Evolutionary conservation across 2,113 vertebrate species (phyloP).

Genomic region (Gracilinanus agilis): DNA sequence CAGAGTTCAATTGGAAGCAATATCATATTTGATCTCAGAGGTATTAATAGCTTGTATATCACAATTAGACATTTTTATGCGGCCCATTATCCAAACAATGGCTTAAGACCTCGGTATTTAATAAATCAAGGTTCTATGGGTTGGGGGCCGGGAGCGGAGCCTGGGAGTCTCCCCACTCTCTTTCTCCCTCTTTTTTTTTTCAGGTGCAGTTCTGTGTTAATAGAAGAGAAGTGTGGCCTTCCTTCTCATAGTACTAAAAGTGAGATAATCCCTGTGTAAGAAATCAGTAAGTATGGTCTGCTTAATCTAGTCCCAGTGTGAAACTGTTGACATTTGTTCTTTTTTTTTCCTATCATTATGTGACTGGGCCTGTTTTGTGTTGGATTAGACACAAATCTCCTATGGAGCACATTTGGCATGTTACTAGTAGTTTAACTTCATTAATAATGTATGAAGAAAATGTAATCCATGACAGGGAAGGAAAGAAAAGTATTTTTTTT

Average conservation of each 20-base stretch:
- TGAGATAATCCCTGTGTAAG: slow-evolving; percentile 92
- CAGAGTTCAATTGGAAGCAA: slow-evolving; percentile 76
- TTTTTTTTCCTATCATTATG: slow-evolving; percentile 96
- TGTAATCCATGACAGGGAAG: slow-evolving; percentile 94
- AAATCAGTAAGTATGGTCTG: slow-evolving; percentile 91
- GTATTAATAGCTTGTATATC: slow-evolving; percentile 70
- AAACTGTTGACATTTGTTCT: slow-evolving; percentile 99
- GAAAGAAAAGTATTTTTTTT: slow-evolving; percentile 87
- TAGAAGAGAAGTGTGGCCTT: slow-evolving; percentile 89
- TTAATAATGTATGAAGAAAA: slow-evolving; percentile 99
- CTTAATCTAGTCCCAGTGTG: slow-evolving; percentile 99
- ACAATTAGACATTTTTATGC: slow-evolving; percentile 71
- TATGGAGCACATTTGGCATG: slow-evolving; percentile 99
- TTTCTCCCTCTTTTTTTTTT: slow-evolving; percentile 63
- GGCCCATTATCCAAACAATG: slow-evolving; percentile 71
- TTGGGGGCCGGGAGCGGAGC: slow-evolving; percentile 55
- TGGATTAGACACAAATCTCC: slow-evolving; percentile 99
- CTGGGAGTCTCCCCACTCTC: slow-evolving; percentile 23
- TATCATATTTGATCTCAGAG: slow-evolving; percentile 80
- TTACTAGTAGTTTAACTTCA: slow-evolving; percentile 99
- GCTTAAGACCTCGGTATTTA: slow-evolving; percentile 78
- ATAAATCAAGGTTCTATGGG: slow-evolving; percentile 73
- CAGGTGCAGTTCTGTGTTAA: slow-evolving; percentile 85
- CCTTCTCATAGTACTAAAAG: slow-evolving; percentile 88
- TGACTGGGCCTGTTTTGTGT: slow-evolving; percentile 99